Percentiles rank a stretch among this genome's conserved stretches.
phyloP scores from a whole-genome alignment of 1,140 invertebrate species.

The Diplogasteroides magnus region DNA sequence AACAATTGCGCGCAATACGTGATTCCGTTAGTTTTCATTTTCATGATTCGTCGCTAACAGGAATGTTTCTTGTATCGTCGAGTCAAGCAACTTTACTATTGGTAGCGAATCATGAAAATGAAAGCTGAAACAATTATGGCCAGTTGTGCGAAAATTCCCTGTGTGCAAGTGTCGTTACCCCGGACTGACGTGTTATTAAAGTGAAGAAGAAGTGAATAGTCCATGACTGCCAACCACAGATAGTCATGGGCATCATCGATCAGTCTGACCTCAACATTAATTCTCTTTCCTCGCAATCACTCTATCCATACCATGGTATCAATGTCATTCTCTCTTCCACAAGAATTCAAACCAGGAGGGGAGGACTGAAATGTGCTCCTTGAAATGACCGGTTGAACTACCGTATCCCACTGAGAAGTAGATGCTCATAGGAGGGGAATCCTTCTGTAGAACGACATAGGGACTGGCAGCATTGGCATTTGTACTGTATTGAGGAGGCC shows the following conservation, averaged over 20 bases:
- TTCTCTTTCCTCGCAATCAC: neutral
- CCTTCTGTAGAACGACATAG: neutral
- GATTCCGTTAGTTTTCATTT: neutral
- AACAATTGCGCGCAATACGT: too few relatives aligned
- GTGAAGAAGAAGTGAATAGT: conserved; percentile 76
- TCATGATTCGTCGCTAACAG: too few relatives aligned
- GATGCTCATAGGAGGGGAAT: neutral
- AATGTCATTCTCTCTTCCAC: conserved; percentile 74
- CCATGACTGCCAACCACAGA: conserved; percentile 89
- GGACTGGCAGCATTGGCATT: conserved; percentile 8
- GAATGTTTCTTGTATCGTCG: too few relatives aligned
- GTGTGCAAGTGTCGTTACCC: neutral
- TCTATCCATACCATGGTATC: conserved; percentile 67
- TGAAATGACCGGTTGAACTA: neutral
- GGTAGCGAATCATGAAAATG: too few relatives aligned
- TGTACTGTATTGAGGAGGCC: conserved; percentile 1
- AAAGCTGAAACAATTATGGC: neutral
- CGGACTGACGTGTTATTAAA: conserved; percentile 55
- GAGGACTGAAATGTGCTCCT: conserved; percentile 68
- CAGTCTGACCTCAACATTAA: conserved; percentile 56
- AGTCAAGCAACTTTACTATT: too few relatives aligned
- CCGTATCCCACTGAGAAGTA: conserved; percentile 14
- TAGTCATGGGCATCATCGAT: conserved; percentile 77
- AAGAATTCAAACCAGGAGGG: conserved; percentile 74
- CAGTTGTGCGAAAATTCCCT: neutral